These are phyloP conservation scores for Betta splendens DNA, from an alignment of 2,797 vertebrate genomes.

Conservation along the genomic window DNA sequence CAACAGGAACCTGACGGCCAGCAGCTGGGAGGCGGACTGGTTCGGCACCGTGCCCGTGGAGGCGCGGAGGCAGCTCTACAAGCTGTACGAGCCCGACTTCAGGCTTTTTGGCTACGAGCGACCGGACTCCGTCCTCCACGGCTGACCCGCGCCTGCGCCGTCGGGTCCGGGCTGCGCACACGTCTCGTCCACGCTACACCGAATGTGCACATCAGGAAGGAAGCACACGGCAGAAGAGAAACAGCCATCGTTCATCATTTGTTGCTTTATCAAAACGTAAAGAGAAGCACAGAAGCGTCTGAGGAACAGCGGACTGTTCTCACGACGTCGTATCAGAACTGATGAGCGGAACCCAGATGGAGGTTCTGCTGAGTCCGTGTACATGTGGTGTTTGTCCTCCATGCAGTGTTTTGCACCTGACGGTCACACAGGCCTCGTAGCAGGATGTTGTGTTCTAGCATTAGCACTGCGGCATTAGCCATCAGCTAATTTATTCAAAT, in stretches of 20 bases:
- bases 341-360: no score
- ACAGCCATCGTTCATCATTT: neutral
- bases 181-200: conserved; percentile 10
- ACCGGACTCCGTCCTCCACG: conserved; percentile 81
- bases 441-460: conserved; percentile 23
- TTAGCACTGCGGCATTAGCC: conserved; percentile 14
- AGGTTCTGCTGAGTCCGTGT: neutral
- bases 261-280: conserved; percentile 7
- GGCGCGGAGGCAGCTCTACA: conserved; percentile 87
- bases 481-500: conserved; percentile 51
- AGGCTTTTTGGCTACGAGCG: conserved; percentile 91
- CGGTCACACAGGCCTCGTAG: conserved; percentile 47
- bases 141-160: conserved; percentile 74
- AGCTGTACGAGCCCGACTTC: conserved; percentile 92
- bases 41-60: conserved; percentile 87
- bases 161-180: no score
- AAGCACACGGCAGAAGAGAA: conserved; percentile 42
- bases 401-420: conserved; percentile 2
- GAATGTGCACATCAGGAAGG: conserved; percentile 27
- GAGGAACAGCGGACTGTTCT: no score
- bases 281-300: conserved; percentile 50
- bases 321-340: no score
- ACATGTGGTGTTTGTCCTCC: conserved; percentile 5
- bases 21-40: conserved; percentile 91
- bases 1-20: conserved; percentile 87